Base-by-base conservation (phyloP, 64 coral and sea anemone genomes). In the Actinia equina region DNA sequence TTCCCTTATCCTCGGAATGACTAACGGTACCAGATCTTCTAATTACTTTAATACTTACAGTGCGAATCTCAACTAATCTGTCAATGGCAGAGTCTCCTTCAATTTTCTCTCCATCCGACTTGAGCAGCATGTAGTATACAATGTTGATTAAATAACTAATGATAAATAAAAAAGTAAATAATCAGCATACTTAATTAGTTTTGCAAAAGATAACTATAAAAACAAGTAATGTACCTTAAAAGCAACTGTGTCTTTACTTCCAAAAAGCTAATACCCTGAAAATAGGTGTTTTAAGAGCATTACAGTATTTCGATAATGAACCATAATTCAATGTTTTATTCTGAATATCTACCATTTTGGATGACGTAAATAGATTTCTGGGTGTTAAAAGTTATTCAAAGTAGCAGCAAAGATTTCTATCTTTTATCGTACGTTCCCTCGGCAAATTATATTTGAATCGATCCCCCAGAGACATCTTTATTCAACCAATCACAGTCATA, bases 61-160 rank as follows among this genome's bases (percentile, higher is more conserved):
- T 99, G n/a, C 97, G 88, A 65, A 92, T 86, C 85, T 99, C 97
- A 85, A 95, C 88, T 23, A 99, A 67, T 88, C 97, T 88, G 15
- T 93, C 93, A 20, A 95, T 85, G 51, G 89, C 86, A 49, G 97
- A 90, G 44, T 92, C 86, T 17, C 63, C 88, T 77, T 99, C 79
- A 61, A 94, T 84, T 54, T 89, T 51, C 25, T 85, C 77, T 27
- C 97, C 97, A 22, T 95, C 88, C 26, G 91, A 88, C 79, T 99
- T 99, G 62, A 92, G 71, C 30, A 99, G 45, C 78, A 99, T 79
- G 86, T 91, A 99, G 80, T 95, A 86, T 11, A 92, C 89, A 77
- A 99, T 60, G 84, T 99, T 95, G 86, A 93, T 95, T 43, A 99
- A 86, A 82, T 99, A 99, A 79, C 97, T 99, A 60, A 17, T 90